Evolutionary conservation across 1,140 invertebrate genomes (phyloP), one percentile per base, ranked within the genome.

Genomic region (Probaryconus sp.): DNA sequence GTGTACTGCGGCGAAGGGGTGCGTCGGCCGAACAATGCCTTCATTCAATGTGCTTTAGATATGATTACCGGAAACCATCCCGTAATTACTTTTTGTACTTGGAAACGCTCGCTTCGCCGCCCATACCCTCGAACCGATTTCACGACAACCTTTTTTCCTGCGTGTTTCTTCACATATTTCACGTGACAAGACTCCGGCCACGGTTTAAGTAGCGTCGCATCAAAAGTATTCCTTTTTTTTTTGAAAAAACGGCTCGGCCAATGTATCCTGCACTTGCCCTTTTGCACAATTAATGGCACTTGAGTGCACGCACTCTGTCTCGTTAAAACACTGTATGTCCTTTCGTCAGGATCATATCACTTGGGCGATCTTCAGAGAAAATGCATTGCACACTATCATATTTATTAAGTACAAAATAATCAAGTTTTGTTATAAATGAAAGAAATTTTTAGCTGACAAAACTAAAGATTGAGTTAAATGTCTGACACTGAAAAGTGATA

Each of bases 61-160:
- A 85, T 85, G 83, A 85, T 87, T 87, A 87, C 85, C 85, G 85
- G 85, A 87, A 87, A 87, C 83, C 84, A 86, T 86, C 85, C 83
- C 81, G 81, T 86, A 86, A 86, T 86, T 86, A 86, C 84, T 86
- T 86, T 86, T 85, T 85, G 81, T 85, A 84, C 81, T 77, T 81
- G 69, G 77, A 79, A 83, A 81, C 70, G 72, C 65, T 50, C 48
- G 55, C 64, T 64, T 67, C 61, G 65, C 37, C 33, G 50, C 45
- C 28, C 67, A 20, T 60, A 68, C 77, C 55, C 69, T 65, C 33
- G 33, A 45, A 50, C 38, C 61, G 38, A 64, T 68, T 78, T 69
- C 45, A 58, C 48, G 43, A 71, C 67, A 70, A 70, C 48, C 60
- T 73, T 69, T 73, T 78, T 78, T 71, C 58, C 72, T 61, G 58